phyloP scores from a whole-genome alignment of 1,140 invertebrate species.

The Cotesia typhae region DNA sequence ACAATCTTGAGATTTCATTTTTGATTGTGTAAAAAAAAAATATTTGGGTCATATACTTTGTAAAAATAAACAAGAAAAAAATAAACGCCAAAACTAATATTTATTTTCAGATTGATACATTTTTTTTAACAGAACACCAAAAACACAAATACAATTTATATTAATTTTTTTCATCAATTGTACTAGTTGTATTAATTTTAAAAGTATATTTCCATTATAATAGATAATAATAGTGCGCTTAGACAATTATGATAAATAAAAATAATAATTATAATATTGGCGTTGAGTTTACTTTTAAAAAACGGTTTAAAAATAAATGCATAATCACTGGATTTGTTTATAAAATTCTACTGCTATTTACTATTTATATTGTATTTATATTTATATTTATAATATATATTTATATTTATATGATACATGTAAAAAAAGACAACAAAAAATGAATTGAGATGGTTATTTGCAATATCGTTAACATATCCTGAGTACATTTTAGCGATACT shows the following conservation, averaged over 20 bases:
- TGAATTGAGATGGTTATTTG: not conserved
- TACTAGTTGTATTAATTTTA: conserved; percentile 24
- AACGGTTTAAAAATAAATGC: conserved; percentile 15
- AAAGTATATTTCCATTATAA: not conserved
- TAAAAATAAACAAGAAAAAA: conserved; percentile 5
- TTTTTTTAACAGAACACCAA: not conserved
- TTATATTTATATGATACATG: not conserved
- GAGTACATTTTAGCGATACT: conserved; percentile 21
- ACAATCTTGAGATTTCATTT: no score
- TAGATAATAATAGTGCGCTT: conserved; percentile 28
- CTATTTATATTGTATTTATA: not conserved
- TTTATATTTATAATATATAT: conserved; percentile 15
- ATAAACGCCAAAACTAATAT: conserved; percentile 15
- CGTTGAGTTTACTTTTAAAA: not conserved
- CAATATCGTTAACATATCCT: conserved; percentile 19
- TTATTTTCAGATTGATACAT: conserved; percentile 19
- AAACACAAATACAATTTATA: conserved; percentile 11
- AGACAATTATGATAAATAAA: conserved; percentile 19
- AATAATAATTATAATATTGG: not conserved
- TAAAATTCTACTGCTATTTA: conserved; percentile 31
- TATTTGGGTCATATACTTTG: no score
- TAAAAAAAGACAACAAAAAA: conserved; percentile 14
- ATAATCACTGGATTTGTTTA: conserved; percentile 26
- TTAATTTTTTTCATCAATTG: conserved; percentile 18
- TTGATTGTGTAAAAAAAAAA: no score